Base-by-base conservation (phyloP, 2,888 invertebrate genomes). In the Sarcophaga rosellei region DNA sequence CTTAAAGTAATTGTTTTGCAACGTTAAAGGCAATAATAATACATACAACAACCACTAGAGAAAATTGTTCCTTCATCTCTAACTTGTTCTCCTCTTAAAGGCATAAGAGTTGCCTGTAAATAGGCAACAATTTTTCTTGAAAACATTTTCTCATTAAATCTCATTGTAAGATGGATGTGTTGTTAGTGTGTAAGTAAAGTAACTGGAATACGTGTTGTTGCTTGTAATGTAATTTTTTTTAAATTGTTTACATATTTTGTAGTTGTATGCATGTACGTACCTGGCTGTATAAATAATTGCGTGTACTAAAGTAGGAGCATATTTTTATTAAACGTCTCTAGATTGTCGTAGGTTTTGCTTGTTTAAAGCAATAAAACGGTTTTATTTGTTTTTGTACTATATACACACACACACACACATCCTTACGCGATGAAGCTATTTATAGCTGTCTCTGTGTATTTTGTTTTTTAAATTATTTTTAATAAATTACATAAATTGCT, bases 381-480 rank as follows among this genome's bases (percentile, higher is more conserved):
- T 81, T 81, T 69, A 74, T 85, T 85, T 81, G 63, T 35, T 59
- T 6, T 21, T 70, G 68, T 73, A 86, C n/a, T 66, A 63, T 65
- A 35, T 1, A 53, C 17, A 53, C 53, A 53, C 17, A 47, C 47
- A 47, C 15, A 47, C 12, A 47, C 8, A 47, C 47, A 47, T n/a
- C n/a, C 10, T 15, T 53, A 17, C 5, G 5, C 53, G 12, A 15
- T 53, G 5, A 53, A 53, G 15, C 4, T 53, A 15, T 53, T 53
- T 53, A 53, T 53, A 53, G 53, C 11, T 53, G 53, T 53, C 53
- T 53, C 53, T 17, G n/a, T 17, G 11, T 47, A 1, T 79, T 84
- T 61, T 12, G 57, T 83, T 68, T 81, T 87, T 86, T 86, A 88
- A 88, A 87, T 87, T 88, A 86, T 84, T 87, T 86, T 85, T 81